Conservation (phyloP, 2,113 vertebrate genomes). For the Ammodytes dubius region DNA sequence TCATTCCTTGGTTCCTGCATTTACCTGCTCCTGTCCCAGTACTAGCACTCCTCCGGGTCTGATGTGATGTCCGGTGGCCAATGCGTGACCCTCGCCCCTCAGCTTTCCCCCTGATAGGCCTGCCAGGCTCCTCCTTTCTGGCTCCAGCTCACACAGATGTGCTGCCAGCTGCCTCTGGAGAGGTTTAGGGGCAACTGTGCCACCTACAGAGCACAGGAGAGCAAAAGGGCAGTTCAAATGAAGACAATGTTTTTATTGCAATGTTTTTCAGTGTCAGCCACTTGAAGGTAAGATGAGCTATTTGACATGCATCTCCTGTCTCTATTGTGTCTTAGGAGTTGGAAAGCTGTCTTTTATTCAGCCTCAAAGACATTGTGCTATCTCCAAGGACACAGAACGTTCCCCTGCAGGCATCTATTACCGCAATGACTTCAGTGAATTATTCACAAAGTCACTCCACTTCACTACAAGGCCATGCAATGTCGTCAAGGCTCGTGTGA, state of each 20-base stretch:
- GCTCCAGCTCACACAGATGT: slow-evolving; percentile 94
- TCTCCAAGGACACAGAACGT: slow-evolving; percentile 55
- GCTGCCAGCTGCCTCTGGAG: slow-evolving; percentile 92
- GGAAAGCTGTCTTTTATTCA: background rate
- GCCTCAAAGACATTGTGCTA: slow-evolving; percentile 37
- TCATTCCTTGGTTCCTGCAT: background rate
- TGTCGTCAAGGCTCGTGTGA: slow-evolving; percentile 35
- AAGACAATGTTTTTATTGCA: background rate
- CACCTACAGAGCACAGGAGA: slow-evolving; percentile 82
- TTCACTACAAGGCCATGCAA: slow-evolving; percentile 9
- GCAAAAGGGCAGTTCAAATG: background rate
- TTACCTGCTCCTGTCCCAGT: slow-evolving; percentile 97
- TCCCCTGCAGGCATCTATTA: slow-evolving; percentile 55
- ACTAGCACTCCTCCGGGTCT: slow-evolving; percentile 92
- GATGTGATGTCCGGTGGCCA: slow-evolving; percentile 94
- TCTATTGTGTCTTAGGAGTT: background rate
- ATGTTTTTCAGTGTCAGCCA: background rate
- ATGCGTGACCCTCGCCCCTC: slow-evolving; percentile 88
- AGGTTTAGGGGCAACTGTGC: slow-evolving; percentile 92
- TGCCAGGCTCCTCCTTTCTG: slow-evolving; percentile 93
- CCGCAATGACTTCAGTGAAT: slow-evolving; percentile 61
- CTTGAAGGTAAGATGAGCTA: background rate
- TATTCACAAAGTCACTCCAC: slow-evolving; percentile 28
- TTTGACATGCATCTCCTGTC: background rate
- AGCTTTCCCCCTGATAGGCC: slow-evolving; percentile 91